Base-by-base conservation (phyloP, 2,888 invertebrate species). In the Ephialtes manifestator region DNA sequence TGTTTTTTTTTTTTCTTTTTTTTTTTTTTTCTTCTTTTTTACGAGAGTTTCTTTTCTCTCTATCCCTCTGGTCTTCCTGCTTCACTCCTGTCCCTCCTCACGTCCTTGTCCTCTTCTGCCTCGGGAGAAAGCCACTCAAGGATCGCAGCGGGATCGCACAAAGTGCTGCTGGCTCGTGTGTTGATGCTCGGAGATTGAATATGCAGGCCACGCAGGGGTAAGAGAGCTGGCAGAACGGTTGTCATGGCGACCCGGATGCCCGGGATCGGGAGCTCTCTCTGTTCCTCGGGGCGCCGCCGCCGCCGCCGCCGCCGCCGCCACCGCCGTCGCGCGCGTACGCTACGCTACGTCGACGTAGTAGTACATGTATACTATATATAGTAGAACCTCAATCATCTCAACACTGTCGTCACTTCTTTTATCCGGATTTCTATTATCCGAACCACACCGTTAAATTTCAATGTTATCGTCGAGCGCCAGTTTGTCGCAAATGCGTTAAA, bases 241-340 rank as follows among this genome's bases (percentile, higher is more conserved):
- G 91, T 92, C 88, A 93, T 93, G 92, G 92, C 89, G 90, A 93
- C 91, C 90, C 91, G 91, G 92, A 93, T 92, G 90, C 92, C 93
- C 93, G 93, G 93, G 93, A 91, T 87, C 89, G 74, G 87, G 90
- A 90, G 88, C 89, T 88, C 77, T 83, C 71, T 68, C 72, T 72
- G 48, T 39, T 51, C n/a, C 15, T 35, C 63, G 63, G 8, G 18
- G 39, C 43, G 11, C 13, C 11, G 11, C 70, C 51, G 10, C 65
- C 39, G 46, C n/a, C 48, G n/a, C n/a, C n/a, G n/a, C n/a, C n/a
- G n/a, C n/a, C n/a, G n/a, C n/a, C n/a, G n/a, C n/a, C n/a, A n/a
- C n/a, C n/a, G n/a, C n/a, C n/a, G n/a, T n/a, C n/a, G n/a, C n/a
- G n/a, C n/a, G n/a, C n/a, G n/a, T n/a, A n/a, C n/a, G n/a, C n/a